Evolutionary conservation across 2,797 vertebrate genomes (phyloP), one percentile per base, ranked within the genome.

Genomic region (Cryptoprocta ferox): DNA sequence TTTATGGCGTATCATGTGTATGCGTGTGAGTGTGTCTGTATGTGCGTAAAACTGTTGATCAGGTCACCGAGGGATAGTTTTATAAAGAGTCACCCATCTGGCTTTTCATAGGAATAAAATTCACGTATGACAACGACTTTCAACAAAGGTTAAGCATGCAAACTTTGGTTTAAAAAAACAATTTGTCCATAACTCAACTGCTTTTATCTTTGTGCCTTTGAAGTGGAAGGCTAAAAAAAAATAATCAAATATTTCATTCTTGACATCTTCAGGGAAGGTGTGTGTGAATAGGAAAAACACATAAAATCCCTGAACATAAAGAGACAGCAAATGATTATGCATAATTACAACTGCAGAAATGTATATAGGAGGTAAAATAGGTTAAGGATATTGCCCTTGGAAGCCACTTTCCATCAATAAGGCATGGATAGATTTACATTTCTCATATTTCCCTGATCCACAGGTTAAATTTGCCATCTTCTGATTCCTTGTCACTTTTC

Each of bases 401-500:
- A 95, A 95, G 87, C 50, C 73, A 35, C 73, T 94, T 97, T 95
- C 84, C 82, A 73, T 93, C 89, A 85, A 16, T 84, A 89, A 90
- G 78, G 61, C 96, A 79, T 12, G 94, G 89, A 86, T 80, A 78
- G 68, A 97, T 96, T 89, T 92, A 86, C 82, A 90, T 48, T 92
- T 39, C 42, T 95, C 26, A 3, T 53, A 63, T 26, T 96, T 96
- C 92, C 87, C 92, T 86, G 50, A 89, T 89, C 37, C 96, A 91
- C 92, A 98, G 97, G 95, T 96, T 97, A 95, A 97, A 97, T 96
- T 95, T 98, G 93, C 95, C 96, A 96, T 98, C 96, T 91, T 87
- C 10, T 96, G 97, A 98, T 98, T 98, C 98, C 96, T 78, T 98
- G 95, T 98, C 96, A 97, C 96, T 95, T 97, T 97, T 98, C 91